These are phyloP conservation scores for Frankliniella intonsa DNA, from an alignment of 2,888 invertebrate species.

Conservation along the genomic window DNA sequence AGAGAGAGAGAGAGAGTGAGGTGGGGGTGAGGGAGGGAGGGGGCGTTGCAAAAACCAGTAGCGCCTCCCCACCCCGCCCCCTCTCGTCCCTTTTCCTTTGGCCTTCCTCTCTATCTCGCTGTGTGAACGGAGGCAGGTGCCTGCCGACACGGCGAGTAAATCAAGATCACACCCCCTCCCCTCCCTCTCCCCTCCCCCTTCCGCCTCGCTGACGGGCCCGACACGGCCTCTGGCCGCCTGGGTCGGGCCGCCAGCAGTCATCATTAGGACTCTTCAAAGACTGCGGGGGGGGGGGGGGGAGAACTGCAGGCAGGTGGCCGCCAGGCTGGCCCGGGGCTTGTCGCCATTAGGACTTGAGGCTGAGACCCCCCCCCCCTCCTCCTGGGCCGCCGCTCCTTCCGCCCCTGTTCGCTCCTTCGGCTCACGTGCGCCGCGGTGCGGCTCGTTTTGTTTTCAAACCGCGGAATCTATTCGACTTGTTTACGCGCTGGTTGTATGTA, in stretches of 20 bases:
- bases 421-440: no score
- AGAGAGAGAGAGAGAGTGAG: not conserved
- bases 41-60: not conserved
- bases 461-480: no score
- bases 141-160: slow-evolving; percentile 7
- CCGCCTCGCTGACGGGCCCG: not conserved
- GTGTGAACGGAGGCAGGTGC: slow-evolving; percentile 23
- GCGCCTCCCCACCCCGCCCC: not conserved
- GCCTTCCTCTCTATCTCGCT: not conserved
- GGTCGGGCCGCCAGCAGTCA: not conserved
- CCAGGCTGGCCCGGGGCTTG: not conserved
- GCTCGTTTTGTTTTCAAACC: no score
- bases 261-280: slow-evolving; percentile 17
- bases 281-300: not conserved
- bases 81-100: not conserved
- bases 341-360: not conserved
- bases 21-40: not conserved
- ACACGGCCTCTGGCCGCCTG: not conserved
- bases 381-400: no score
- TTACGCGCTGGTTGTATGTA: no score
- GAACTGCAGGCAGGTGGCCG: not conserved
- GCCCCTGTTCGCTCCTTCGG: no score
- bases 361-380: not conserved
- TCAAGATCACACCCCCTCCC: not conserved
- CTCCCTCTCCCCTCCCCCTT: not conserved